Evolutionary conservation across 35 echinoderm and acorn worm genomes (phyloP).

Genomic region (Apostichopus californicus): DNA sequence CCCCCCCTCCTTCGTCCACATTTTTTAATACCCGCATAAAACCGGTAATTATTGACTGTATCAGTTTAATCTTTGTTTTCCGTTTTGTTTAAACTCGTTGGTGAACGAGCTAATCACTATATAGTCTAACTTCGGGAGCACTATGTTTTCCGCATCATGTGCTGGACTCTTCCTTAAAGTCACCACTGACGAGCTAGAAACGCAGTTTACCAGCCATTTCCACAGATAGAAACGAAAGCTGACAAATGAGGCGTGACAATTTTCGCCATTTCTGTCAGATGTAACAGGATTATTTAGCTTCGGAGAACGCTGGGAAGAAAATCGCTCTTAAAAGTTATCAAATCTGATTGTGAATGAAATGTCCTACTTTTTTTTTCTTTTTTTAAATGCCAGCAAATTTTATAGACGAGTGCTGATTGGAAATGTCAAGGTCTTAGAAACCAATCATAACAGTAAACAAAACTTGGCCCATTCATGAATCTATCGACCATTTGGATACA

Average conservation of each 20-base stretch:
- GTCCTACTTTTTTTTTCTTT: not conserved
- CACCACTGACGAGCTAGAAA: no score
- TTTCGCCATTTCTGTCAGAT: not conserved
- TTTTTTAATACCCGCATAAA: no score
- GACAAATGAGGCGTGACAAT: not conserved
- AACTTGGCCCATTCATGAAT: no score
- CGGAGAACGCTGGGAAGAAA: not conserved
- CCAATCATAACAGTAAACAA: not conserved
- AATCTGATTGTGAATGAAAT: not conserved
- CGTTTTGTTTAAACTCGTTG: no score
- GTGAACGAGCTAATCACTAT: no score
- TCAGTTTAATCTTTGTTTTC: no score
- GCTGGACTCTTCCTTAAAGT: no score
- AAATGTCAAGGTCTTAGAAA: not conserved
- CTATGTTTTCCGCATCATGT: no score
- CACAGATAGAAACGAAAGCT: not conserved
- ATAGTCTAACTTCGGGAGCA: no score
- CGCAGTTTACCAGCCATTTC: not conserved
- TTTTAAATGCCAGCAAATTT: not conserved
- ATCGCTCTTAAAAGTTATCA: not conserved
- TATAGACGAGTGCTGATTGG: not conserved
- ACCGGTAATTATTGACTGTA: no score
- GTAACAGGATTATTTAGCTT: not conserved
- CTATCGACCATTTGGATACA: no score
- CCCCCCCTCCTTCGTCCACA: no score